phyloP scores from a whole-genome alignment of 2,888 invertebrate species.

The Colostygia pectinataria region DNA sequence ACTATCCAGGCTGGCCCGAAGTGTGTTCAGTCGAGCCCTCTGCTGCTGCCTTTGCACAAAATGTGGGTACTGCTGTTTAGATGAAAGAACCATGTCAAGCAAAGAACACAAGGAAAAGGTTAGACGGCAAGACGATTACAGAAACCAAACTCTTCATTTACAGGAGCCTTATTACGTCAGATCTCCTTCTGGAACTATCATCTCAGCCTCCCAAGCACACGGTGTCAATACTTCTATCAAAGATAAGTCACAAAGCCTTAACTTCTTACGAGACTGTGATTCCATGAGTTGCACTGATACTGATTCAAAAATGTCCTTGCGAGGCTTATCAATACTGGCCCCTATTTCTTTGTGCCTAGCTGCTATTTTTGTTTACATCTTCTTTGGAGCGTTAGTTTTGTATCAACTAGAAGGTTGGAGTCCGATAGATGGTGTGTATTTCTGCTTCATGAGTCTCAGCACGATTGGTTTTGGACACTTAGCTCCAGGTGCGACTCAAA shows the following conservation, averaged over 20 bases:
- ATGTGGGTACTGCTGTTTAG: conserved; percentile 93
- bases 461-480: conserved; percentile 96
- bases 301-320: conserved; percentile 86
- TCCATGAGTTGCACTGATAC: conserved; percentile 86
- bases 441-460: conserved; percentile 97
- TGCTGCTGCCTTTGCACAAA: conserved; percentile 95
- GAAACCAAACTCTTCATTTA: conserved; percentile 83
- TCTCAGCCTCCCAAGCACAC: conserved; percentile 79
- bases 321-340: conserved; percentile 91
- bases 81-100: conserved; percentile 91
- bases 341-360: conserved; percentile 94
- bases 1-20: conserved; percentile 91
- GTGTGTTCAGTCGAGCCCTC: conserved; percentile 90
- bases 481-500: conserved; percentile 86
- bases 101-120: conserved; percentile 91
- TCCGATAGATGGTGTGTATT: conserved; percentile 94
- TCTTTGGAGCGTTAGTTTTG: conserved; percentile 94
- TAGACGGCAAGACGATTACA: conserved; percentile 86
- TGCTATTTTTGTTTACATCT: conserved; percentile 95
- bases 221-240: conserved; percentile 69
- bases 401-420: conserved; percentile 97
- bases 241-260: conserved; percentile 70
- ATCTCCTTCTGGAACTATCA: conserved; percentile 79
- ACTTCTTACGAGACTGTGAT: conserved; percentile 77
- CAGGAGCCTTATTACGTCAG: conserved; percentile 89